Base-by-base conservation (phyloP, 2,113 vertebrate genomes). In the Cisticola juncidis region DNA sequence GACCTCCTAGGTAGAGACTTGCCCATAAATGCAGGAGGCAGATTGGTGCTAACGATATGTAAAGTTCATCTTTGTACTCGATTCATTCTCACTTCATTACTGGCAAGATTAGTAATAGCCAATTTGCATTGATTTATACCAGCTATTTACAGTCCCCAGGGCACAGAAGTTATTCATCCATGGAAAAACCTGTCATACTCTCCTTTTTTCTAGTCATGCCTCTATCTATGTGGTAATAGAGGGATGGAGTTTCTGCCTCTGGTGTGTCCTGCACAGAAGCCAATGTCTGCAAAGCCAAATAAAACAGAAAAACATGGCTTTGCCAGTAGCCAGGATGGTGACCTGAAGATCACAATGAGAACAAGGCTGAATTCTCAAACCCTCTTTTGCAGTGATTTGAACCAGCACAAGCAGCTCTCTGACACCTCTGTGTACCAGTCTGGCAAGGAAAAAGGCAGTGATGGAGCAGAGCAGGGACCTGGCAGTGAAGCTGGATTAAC, bases 71-170 rank as follows among this genome's bases (percentile, higher is more conserved):
- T 90, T 69, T 72, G 74, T 77, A 36, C 73, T 91, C 81, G 65
- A 44, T 65, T 87, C 93, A 53, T 71, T 94, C 56, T 62, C 84
- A 70, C 69, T 70, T 73, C 86, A 77, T 89, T 83, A 84, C 81
- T 76, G 81, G 81, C 78, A 88, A 82, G 78, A 61, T 76, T 23
- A 93, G 48, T n/a, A 93, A 78, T 60, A 68, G 65, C 9, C 1
- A 69, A 82, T 95, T 95, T 88, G 68, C 81, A 57, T 33, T 88
- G 81, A 92, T 79, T 93, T 93, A 74, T 64, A 76, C 44, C 6
- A 68, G 44, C 77, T 87, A 66, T 81, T 88, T 92, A 88, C 69
- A 62, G 68, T 93, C 92, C 81, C 51, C 51, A 36, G 81, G 81
- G 93, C 87, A 86, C 80, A 65, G 69, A 78, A 89, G 48, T 81